phyloP scores from a whole-genome alignment of 92 coral and sea anemone genomes.

The Virgularia gustaviana region DNA sequence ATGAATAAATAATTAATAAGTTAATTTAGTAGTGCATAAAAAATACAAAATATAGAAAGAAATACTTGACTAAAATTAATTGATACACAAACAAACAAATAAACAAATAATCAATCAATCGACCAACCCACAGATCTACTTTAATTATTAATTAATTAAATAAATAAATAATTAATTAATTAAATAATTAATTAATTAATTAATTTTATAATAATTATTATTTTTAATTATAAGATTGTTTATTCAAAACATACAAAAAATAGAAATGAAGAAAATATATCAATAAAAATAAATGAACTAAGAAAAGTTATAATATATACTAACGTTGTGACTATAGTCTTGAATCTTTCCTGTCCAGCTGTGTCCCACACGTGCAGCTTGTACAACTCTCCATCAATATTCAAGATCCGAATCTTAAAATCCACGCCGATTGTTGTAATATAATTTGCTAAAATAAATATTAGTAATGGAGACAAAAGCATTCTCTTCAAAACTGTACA shows the following conservation, averaged over 20 bases:
- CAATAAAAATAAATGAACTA: not conserved
- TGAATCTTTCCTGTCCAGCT: slow-evolving; percentile 33
- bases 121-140: too few species aligned
- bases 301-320: not conserved
- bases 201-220: too few species aligned
- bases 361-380: slow-evolving; percentile 41
- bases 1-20: too few species aligned
- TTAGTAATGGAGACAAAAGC: not conserved
- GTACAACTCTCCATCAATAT: slow-evolving; percentile 17
- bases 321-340: slow-evolving; percentile 33
- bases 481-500: not conserved
- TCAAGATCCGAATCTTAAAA: slow-evolving; percentile 19
- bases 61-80: too few species aligned
- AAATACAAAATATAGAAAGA: too few species aligned
- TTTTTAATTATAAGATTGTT: too few species aligned
- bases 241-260: not conserved
- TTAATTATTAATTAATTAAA: too few species aligned
- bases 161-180: too few species aligned
- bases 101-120: too few species aligned
- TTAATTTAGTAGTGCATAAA: too few species aligned
- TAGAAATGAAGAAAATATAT: not conserved
- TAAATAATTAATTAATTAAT: too few species aligned
- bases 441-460: slow-evolving; percentile 4
- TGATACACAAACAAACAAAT: too few species aligned
- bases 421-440: slow-evolving; percentile 34